Percentiles rank a stretch among this genome's conserved stretches.
Evolutionary conservation across 2,113 vertebrate species (phyloP).

Genomic region (Agelaius tricolor): DNA sequence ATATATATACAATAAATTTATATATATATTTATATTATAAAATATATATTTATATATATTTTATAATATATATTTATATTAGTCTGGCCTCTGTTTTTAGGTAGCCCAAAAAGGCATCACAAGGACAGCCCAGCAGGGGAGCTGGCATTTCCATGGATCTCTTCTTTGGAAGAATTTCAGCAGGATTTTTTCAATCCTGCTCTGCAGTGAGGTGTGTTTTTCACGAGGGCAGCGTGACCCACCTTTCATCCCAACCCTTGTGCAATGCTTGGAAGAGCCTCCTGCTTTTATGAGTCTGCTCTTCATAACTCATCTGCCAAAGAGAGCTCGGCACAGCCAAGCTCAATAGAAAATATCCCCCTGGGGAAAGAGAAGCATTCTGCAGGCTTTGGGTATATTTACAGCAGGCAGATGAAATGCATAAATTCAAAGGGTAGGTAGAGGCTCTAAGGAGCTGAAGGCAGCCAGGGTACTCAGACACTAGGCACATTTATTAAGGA

Average conservation of each 20-base stretch:
- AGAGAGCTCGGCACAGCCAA: not conserved
- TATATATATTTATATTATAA: too few species aligned
- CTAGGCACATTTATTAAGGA: not conserved
- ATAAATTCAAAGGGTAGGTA: conserved; percentile 5
- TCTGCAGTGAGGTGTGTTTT: not conserved
- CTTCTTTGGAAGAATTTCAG: not conserved
- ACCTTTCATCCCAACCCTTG: not conserved
- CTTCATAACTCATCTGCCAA: conserved; percentile 27
- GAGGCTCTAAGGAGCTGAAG: not conserved
- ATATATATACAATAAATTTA: too few species aligned
- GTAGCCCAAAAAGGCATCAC: not conserved
- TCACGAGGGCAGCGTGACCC: not conserved
- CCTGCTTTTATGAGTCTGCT: not conserved
- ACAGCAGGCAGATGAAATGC: conserved; percentile 21
- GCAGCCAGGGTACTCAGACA: not conserved
- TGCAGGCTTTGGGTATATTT: not conserved
- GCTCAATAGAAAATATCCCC: not conserved
- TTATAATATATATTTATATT: not conserved
- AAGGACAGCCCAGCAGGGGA: not conserved
- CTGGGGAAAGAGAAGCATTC: not conserved
- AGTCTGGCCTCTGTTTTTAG: not conserved
- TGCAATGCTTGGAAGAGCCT: not conserved
- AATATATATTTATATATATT: too few species aligned
- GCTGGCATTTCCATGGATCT: not conserved
- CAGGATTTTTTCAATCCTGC: not conserved